phyloP scores from a whole-genome alignment of 2,888 invertebrate species.

The Aspidapion aeneum region DNA sequence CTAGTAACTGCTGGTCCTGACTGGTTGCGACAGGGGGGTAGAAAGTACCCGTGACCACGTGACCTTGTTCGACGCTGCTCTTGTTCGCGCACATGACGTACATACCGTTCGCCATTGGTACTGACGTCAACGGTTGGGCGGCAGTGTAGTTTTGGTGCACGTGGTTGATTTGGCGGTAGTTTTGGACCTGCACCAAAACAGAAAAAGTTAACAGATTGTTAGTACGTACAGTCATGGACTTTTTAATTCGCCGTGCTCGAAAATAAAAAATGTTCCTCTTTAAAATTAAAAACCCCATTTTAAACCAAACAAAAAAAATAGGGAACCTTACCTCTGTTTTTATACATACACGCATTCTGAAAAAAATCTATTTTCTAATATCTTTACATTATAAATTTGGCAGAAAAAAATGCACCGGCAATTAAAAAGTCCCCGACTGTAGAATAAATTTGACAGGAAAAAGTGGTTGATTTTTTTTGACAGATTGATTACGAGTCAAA shows the following conservation, averaged over 20 bases:
- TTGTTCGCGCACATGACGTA: slow-evolving; percentile 83
- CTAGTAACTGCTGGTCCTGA: slow-evolving; percentile 71
- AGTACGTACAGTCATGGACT: too few species aligned
- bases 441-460: too few species aligned
- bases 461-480: too few species aligned
- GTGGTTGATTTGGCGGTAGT: slow-evolving; percentile 52
- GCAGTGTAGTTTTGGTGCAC: slow-evolving; percentile 52
- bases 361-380: too few species aligned
- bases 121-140: slow-evolving; percentile 71
- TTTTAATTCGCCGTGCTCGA: too few species aligned
- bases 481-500: too few species aligned
- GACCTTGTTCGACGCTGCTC: slow-evolving; percentile 75
- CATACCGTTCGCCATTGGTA: slow-evolving; percentile 82
- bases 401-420: too few species aligned
- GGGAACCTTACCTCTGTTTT: neutral
- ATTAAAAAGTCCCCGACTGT: too few species aligned
- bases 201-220: neutral
- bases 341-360: neutral
- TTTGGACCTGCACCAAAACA: slow-evolving; percentile 38
- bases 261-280: too few species aligned
- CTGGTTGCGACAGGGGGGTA: slow-evolving; percentile 84
- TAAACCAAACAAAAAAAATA: too few species aligned
- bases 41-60: slow-evolving; percentile 84
- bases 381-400: too few species aligned
- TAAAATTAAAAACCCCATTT: too few species aligned